Percentiles rank a stretch among this genome's conserved stretches.
Evolutionary conservation across 1,140 invertebrate genomes (phyloP).

Genomic region (Holotrichia oblita): DNA sequence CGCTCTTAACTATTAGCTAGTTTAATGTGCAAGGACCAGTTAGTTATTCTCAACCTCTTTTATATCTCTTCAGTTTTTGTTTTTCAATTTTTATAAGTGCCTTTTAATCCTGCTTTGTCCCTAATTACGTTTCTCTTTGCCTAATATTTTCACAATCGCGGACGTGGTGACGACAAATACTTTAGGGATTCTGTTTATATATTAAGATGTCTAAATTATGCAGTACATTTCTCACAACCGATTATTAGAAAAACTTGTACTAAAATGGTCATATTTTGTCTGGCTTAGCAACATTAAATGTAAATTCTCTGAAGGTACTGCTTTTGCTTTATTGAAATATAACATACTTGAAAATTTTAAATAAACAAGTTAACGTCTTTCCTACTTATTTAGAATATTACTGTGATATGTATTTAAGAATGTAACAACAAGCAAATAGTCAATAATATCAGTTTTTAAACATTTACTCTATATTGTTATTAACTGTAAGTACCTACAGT

Average conservation of each 20-base stretch:
- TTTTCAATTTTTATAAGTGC: constrained; percentile 16
- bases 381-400: constrained; percentile 2
- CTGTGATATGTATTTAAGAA: constrained; percentile 9
- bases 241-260: too few species aligned
- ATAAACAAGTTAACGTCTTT: neutral
- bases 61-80: constrained; percentile 14
- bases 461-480: neutral
- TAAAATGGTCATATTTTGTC: too few species aligned
- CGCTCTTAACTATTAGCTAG: constrained; percentile 23
- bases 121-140: neutral
- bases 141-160: neutral
- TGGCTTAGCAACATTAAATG: too few species aligned
- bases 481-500: constrained; percentile 8
- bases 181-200: neutral
- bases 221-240: too few species aligned
- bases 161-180: constrained; percentile 9
- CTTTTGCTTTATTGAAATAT: too few species aligned
- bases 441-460: constrained; percentile 1
- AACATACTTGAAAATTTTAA: too few species aligned
- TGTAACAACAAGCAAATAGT: neutral
- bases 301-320: too few species aligned
- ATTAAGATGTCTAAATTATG: too few species aligned
- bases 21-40: constrained; percentile 36
- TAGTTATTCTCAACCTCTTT: constrained; percentile 5
- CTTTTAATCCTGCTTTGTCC: constrained; percentile 30